Percentiles rank a stretch among this genome's conserved stretches.
These are phyloP conservation scores for Peromyscus californicus DNA, from an alignment of 2,113 vertebrate species.

Conservation along the genomic window DNA sequence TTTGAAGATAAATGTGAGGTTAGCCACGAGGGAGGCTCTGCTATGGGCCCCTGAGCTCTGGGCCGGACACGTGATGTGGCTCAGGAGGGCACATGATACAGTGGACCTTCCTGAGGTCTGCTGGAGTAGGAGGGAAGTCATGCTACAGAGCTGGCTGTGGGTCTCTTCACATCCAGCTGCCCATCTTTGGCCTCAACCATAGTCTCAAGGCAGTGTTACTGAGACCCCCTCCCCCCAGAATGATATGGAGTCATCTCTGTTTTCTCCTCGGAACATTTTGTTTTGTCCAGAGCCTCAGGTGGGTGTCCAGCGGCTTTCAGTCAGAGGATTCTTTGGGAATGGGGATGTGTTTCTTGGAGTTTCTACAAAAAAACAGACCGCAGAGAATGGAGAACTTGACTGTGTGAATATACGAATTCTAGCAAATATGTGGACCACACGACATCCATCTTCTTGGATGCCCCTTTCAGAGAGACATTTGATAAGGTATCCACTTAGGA, in stretches of 20 bases:
- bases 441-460: background rate
- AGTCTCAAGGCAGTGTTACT: background rate
- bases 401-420: background rate
- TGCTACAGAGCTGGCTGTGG: background rate
- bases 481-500: background rate
- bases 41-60: background rate
- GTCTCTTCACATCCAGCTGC: background rate
- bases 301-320: background rate
- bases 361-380: background rate
- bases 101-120: background rate
- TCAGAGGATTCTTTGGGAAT: background rate
- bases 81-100: accelerated
- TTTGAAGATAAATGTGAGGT: constrained; percentile 6
- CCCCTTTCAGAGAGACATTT: background rate
- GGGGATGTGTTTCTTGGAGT: background rate
- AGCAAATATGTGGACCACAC: background rate
- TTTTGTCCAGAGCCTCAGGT: background rate
- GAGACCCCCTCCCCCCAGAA: background rate
- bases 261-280: background rate
- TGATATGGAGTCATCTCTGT: accelerated
- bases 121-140: background rate
- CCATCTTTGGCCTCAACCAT: background rate
- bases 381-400: background rate
- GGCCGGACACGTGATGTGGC: background rate
- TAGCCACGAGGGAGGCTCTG: background rate